phyloP scores from a whole-genome alignment of 1,140 invertebrate species.

The Pseudomyrmex gracilis region DNA sequence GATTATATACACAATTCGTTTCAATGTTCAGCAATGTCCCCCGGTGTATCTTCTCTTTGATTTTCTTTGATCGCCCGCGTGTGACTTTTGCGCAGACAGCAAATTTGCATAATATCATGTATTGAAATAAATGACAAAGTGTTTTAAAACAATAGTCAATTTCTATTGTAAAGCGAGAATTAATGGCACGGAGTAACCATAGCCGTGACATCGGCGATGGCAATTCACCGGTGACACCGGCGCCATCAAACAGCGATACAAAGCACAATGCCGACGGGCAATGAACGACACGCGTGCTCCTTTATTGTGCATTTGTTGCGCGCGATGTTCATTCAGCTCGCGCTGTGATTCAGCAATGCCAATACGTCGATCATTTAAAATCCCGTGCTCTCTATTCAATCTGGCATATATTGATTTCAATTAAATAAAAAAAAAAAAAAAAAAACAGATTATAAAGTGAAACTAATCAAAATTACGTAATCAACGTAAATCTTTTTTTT shows the following conservation, averaged over 20 bases:
- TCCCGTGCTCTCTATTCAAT: background rate
- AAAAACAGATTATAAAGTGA: background rate
- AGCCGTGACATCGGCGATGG: slow-evolving; percentile 68
- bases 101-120: background rate
- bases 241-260: slow-evolving; percentile 73
- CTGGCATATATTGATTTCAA: slow-evolving; percentile 6
- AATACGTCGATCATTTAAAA: slow-evolving; percentile 42
- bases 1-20: background rate
- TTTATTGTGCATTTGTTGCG: slow-evolving; percentile 50
- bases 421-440: slow-evolving; percentile 9
- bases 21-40: background rate
- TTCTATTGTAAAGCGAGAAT: slow-evolving; percentile 28
- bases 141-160: slow-evolving; percentile 29
- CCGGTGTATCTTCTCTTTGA: background rate
- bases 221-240: slow-evolving; percentile 72
- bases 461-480: background rate
- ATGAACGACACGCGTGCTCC: slow-evolving; percentile 54
- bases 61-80: background rate
- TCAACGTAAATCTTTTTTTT: no score
- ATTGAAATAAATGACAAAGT: slow-evolving; percentile 8
- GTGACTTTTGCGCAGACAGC: background rate
- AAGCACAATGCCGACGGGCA: slow-evolving; percentile 70
- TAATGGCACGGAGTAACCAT: slow-evolving; percentile 53
- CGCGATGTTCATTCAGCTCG: slow-evolving; percentile 33
- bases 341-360: slow-evolving; percentile 33